Evolutionary conservation across 1,140 invertebrate species (phyloP), one percentile per base, ranked within the genome.

Genomic region (Zaprionus tsacasi): DNA sequence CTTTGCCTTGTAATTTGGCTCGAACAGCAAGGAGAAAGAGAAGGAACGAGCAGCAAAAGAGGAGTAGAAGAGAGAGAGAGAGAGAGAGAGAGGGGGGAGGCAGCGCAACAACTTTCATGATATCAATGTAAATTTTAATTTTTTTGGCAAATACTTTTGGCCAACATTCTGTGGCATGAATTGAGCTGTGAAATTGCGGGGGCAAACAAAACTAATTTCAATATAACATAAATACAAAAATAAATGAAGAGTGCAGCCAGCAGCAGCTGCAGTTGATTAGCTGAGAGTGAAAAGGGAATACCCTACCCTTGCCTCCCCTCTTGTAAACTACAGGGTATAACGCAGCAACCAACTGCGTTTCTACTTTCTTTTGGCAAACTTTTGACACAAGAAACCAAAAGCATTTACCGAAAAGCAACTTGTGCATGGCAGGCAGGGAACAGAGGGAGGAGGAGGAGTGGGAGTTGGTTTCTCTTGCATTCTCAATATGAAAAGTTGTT

Each of bases 81-180:
- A n/a, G n/a, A n/a, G n/a, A n/a, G n/a, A n/a, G n/a, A n/a, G n/a
- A n/a, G 5, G n/a, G 6, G 6, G 2, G 40, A 6, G 38, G 38
- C 38, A 67, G 27, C 65, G 30, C 59, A 1, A 21, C 21, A 82
- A 76, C 65, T 61, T 73, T 77, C 73, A 69, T 67, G 67, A 82
- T 88, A 88, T 88, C 85, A 89, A 89, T 89, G 83, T 88, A 88
- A 89, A 88, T 83, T 88, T 88, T 89, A 88, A 88, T 88, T 88
- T 88, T 80, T 83, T 88, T 83, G 50, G 80, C 80, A 88, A 88
- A 88, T 83, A 88, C 83, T 88, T 89, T 72, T 45, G 38, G 54
- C 38, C 69, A 86, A 66, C 69, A 76, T 68, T 77, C 72, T 77
- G 74, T 77, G 77, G 69, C 74, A 72, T 17, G 52, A 76, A 79